A percentile compares a stretch with the other conserved stretches of the same genome.
These are phyloP conservation scores for Nymphalis urticae DNA, from an alignment of 2,888 invertebrate genomes.

Conservation along the genomic window DNA sequence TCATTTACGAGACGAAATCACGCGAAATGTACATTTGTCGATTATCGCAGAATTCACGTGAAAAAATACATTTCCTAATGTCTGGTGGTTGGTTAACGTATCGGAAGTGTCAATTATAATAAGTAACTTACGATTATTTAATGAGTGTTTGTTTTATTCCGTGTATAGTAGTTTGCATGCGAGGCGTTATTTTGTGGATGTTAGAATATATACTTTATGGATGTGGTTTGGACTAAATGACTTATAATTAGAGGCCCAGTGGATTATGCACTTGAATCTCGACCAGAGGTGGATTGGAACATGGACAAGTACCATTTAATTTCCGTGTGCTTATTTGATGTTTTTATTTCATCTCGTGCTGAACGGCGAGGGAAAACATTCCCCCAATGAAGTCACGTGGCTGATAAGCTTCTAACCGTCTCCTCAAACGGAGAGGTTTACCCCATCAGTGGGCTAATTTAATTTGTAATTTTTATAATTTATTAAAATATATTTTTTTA, in stretches of 20 bases:
- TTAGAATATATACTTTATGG: constrained; percentile 19
- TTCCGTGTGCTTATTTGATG: no score
- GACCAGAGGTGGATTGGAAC: no score
- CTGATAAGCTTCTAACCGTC: no score
- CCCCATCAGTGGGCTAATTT: no score
- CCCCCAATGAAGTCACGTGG: no score
- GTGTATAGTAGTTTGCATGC: constrained; percentile 41
- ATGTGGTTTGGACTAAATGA: constrained; percentile 25
- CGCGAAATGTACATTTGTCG: constrained; percentile 9
- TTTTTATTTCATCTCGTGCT: no score
- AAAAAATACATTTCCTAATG: constrained; percentile 19
- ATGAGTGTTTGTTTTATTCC: constrained; percentile 39
- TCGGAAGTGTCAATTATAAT: constrained; percentile 38
- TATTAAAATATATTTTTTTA: no score
- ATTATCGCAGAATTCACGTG: constrained; percentile 7
- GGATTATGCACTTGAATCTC: no score
- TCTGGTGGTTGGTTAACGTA: constrained; percentile 12
- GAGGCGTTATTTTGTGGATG: constrained; percentile 24
- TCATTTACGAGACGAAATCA: neutral
- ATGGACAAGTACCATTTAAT: no score
- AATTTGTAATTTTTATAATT: no score
- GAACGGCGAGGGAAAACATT: no score
- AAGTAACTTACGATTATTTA: constrained; percentile 37
- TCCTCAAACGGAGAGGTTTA: no score
- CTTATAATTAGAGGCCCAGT: neutral